Evolutionary conservation across 92 coral and sea anemone genomes (phyloP).

Genomic region (Bergia sp.): DNA sequence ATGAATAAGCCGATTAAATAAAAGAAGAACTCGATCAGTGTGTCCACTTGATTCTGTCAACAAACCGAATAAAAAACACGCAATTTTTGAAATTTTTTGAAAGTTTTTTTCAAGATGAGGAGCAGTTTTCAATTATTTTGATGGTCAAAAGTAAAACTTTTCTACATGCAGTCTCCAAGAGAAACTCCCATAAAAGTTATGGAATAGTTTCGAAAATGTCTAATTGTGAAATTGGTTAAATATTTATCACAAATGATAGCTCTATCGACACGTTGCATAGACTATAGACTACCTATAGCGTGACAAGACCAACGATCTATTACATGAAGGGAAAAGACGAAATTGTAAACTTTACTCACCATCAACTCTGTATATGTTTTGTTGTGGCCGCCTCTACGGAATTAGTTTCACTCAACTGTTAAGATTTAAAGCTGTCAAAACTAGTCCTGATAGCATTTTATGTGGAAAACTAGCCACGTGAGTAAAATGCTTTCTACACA

Average conservation of each 20-base stretch:
- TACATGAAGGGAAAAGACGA: neutral
- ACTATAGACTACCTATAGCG: neutral
- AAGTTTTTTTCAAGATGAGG: neutral
- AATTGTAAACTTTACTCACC: neutral
- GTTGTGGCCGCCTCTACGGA: neutral
- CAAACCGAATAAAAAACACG: neutral
- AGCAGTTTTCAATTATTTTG: neutral
- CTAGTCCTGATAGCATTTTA: neutral
- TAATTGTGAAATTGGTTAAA: neutral
- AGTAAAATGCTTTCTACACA: too few species aligned
- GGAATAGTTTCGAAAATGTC: neutral
- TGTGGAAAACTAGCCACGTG: neutral
- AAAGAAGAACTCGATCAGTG: neutral
- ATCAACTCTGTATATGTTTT: neutral
- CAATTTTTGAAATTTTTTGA: too few species aligned
- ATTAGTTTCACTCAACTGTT: neutral
- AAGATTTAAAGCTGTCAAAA: neutral
- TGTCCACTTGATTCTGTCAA: neutral
- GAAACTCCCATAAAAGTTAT: neutral
- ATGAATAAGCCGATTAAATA: neutral
- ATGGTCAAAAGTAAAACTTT: neutral
- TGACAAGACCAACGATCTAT: neutral
- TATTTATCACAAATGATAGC: neutral
- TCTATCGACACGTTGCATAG: neutral
- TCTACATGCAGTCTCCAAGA: neutral